Conservation (phyloP, 1,140 invertebrate species). For the Ips nitidus region DNA sequence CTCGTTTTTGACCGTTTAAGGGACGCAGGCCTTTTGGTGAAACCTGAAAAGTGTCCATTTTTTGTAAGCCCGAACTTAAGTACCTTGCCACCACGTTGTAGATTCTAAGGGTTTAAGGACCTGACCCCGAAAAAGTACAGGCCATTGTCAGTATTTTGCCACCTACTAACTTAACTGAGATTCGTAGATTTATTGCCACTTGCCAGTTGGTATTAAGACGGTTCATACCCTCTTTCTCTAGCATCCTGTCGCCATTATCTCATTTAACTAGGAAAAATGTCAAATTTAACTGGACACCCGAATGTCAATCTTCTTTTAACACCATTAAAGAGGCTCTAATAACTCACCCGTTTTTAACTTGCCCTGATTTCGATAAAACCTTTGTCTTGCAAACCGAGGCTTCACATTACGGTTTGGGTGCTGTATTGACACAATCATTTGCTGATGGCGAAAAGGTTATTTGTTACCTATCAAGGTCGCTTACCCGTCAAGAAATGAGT, state of each 20-base stretch:
- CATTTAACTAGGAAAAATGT: slow-evolving; percentile 18
- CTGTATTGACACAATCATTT: slow-evolving; percentile 31
- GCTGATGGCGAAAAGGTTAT: slow-evolving; percentile 32
- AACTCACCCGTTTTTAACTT: slow-evolving; percentile 27
- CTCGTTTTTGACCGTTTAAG: slow-evolving; percentile 6
- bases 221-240: slow-evolving; percentile 54
- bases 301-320: slow-evolving; percentile 11
- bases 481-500: slow-evolving; percentile 52
- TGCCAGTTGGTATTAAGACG: slow-evolving; percentile 51
- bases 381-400: too few relatives aligned
- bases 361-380: slow-evolving; percentile 37
- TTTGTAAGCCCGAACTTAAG: slow-evolving; percentile 33
- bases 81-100: slow-evolving; percentile 48
- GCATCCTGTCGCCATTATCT: slow-evolving; percentile 47
- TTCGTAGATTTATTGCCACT: slow-evolving; percentile 53
- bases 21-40: slow-evolving; percentile 20
- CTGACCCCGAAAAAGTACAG: slow-evolving; percentile 42
- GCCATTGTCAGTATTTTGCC: slow-evolving; percentile 45
- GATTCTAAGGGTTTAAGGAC: slow-evolving; percentile 10
- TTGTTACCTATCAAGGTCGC: slow-evolving; percentile 23
- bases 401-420: too few relatives aligned
- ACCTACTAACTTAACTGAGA: slow-evolving; percentile 26
- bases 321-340: slow-evolving; percentile 26
- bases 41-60: slow-evolving; percentile 27
- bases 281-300: too few relatives aligned